Percentiles rank a stretch among this genome's conserved stretches.
Evolutionary conservation across 1,140 invertebrate genomes (phyloP).

Genomic region (Hycleus phaleratus): DNA sequence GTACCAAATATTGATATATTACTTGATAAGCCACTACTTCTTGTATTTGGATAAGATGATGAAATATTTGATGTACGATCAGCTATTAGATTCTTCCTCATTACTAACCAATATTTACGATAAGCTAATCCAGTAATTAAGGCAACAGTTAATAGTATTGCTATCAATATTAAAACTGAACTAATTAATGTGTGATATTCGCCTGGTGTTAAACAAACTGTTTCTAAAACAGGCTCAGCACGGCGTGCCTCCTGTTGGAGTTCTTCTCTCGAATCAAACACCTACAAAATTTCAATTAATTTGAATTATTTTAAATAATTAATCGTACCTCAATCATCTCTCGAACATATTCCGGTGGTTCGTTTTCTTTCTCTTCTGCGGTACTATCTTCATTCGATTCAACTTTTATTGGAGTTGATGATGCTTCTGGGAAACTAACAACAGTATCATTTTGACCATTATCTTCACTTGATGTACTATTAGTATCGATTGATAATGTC

Average conservation of each 20-base stretch:
- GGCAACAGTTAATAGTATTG: slow-evolving; percentile 58
- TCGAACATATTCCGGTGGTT: slow-evolving; percentile 64
- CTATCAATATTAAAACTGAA: slow-evolving; percentile 59
- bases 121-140: slow-evolving; percentile 59
- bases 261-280: slow-evolving; percentile 64
- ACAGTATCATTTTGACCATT: neutral
- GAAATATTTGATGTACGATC: slow-evolving; percentile 42
- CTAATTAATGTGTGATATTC: slow-evolving; percentile 71
- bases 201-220: slow-evolving; percentile 61
- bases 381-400: slow-evolving; percentile 14
- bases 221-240: slow-evolving; percentile 51
- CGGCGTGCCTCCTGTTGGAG: slow-evolving; percentile 55
- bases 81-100: slow-evolving; percentile 57
- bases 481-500: slow-evolving; percentile 30
- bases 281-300: slow-evolving; percentile 35
- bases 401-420: slow-evolving; percentile 4
- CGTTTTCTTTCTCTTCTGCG: slow-evolving; percentile 42
- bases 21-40: slow-evolving; percentile 28
- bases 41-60: slow-evolving; percentile 31
- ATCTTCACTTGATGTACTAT: slow-evolving; percentile 7
- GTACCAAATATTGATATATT: slow-evolving; percentile 36
- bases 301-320: no score
- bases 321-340: slow-evolving; percentile 76
- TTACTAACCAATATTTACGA: slow-evolving; percentile 60
- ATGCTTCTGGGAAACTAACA: slow-evolving; percentile 6